Conservation (phyloP, 2,113 vertebrate genomes). For the Tichodroma muraria region DNA sequence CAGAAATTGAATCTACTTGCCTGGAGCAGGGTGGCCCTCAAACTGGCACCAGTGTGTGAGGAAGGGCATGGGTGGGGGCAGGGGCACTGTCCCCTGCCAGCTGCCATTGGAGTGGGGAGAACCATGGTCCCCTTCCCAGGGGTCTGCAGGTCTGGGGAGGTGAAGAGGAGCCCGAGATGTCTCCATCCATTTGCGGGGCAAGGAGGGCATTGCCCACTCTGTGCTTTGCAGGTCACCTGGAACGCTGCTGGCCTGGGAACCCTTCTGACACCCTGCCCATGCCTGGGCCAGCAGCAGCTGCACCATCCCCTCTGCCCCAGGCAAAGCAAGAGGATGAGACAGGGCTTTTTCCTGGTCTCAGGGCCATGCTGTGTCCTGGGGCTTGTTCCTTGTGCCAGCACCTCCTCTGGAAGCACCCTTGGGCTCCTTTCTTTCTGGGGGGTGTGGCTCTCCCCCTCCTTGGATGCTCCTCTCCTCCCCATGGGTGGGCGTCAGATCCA, state of each 20-base stretch:
- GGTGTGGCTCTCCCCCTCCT: neutral
- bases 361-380: neutral
- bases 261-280: neutral
- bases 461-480: accelerated
- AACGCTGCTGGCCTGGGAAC: neutral
- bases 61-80: accelerated
- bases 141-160: neutral
- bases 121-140: accelerated
- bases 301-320: neutral
- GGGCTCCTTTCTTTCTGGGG: neutral
- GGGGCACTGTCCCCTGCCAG: neutral
- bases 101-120: accelerated
- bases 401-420: neutral
- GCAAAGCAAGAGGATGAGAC: neutral
- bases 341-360: neutral
- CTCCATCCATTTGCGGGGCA: neutral
- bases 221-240: neutral
- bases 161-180: neutral
- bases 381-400: neutral
- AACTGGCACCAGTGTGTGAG: neutral
- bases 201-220: neutral
- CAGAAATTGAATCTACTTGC: neutral
- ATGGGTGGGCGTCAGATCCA: neutral
- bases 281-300: neutral
- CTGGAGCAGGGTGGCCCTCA: neutral